Conservation (phyloP, 1,140 invertebrate genomes). For the Neotoxoptera formosana region DNA sequence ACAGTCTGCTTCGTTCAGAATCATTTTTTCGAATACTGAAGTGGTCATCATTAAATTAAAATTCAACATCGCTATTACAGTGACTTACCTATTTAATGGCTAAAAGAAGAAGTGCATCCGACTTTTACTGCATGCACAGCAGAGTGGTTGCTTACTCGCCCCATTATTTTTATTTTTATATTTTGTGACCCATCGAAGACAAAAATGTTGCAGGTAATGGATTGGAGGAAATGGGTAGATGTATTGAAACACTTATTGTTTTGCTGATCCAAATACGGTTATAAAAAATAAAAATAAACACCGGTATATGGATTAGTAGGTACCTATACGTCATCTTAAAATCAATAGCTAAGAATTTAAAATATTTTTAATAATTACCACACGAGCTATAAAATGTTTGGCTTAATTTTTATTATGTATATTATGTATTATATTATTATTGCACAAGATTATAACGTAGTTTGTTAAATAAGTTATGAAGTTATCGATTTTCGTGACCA, state of each 20-base stretch:
- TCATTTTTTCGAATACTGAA: too few relatives aligned
- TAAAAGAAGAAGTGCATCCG: too few relatives aligned
- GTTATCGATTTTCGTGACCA: conserved; percentile 28
- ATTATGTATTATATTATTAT: conserved; percentile 14
- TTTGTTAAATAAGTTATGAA: conserved; percentile 29
- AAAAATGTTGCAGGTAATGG: background rate
- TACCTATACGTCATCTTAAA: background rate
- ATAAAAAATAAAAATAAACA: background rate
- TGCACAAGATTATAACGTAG: background rate
- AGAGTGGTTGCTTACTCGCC: too few relatives aligned
- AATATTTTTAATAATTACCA: background rate
- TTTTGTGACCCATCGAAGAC: background rate
- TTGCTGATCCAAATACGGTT: background rate
- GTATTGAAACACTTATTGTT: background rate
- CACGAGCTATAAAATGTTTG: background rate
- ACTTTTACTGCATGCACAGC: too few relatives aligned
- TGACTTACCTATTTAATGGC: background rate
- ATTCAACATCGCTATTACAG: background rate
- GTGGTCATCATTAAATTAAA: background rate
- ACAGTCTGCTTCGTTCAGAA: too few relatives aligned
- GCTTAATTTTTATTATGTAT: background rate
- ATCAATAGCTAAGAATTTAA: background rate
- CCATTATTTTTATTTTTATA: background rate
- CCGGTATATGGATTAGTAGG: background rate
- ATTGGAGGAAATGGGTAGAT: background rate